Conservation (phyloP, 2,888 invertebrate species). For the Sphecodes monilicornis region DNA sequence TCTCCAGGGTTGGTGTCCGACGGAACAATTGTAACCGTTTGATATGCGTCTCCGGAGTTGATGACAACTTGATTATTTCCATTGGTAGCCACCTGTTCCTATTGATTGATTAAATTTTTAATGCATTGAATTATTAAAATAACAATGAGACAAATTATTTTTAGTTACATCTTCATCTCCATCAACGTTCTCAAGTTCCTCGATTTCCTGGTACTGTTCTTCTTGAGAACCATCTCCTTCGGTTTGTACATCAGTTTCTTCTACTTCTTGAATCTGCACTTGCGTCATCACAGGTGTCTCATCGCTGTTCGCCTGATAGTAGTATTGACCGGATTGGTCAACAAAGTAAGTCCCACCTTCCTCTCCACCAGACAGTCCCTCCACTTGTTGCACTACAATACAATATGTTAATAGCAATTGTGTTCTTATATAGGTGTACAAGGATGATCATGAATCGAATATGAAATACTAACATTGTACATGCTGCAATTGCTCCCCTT, state of each 20-base stretch:
- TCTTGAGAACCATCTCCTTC: conserved; percentile 82
- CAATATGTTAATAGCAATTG: conserved; percentile 1
- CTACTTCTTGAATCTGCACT: conserved; percentile 85
- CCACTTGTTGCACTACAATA: conserved; percentile 82
- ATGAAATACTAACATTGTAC: conserved; percentile 79
- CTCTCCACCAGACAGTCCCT: conserved; percentile 84
- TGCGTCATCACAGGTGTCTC: conserved; percentile 88
- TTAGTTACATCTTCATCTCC: conserved; percentile 84
- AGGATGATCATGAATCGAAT: conserved; percentile 7
- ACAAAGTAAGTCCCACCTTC: conserved; percentile 92
- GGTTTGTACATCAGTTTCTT: conserved; percentile 77
- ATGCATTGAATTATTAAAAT: not conserved
- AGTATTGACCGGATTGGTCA: conserved; percentile 93
- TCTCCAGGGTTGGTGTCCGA: conserved; percentile 91
- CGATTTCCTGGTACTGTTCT: conserved; percentile 83
- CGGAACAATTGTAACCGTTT: conserved; percentile 94
- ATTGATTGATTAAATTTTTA: not conserved
- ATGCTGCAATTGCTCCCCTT: conserved; percentile 83
- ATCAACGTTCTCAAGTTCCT: conserved; percentile 85
- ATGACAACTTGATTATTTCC: conserved; percentile 85
- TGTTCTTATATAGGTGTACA: not conserved
- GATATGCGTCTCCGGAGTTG: conserved; percentile 88
- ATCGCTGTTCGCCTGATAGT: conserved; percentile 90
- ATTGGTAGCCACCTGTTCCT: conserved; percentile 75
- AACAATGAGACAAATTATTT: not conserved